Percentiles rank a stretch among this genome's conserved stretches.
These are phyloP conservation scores for Mionectes olivaceus DNA, from an alignment of 2,797 vertebrate species.

Conservation along the genomic window DNA sequence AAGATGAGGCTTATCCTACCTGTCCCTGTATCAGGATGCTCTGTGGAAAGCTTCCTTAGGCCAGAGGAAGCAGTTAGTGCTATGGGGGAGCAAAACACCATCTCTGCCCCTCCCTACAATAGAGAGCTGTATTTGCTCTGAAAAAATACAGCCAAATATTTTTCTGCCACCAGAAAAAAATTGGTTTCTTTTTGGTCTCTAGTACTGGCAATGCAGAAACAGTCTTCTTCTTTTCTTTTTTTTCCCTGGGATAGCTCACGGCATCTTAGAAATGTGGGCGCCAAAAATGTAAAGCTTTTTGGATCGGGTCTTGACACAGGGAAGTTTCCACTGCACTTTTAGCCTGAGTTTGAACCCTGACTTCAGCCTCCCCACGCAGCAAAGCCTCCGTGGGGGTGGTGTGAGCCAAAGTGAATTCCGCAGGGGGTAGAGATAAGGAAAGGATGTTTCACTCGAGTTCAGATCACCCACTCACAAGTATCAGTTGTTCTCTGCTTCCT, in stretches of 20 bases:
- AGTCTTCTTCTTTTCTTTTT: background rate
- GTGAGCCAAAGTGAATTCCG: background rate
- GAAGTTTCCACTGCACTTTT: background rate
- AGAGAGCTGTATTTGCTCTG: background rate
- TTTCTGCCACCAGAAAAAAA: background rate
- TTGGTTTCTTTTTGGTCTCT: background rate
- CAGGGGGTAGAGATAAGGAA: background rate
- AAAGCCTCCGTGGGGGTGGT: background rate
- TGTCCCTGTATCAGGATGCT: background rate
- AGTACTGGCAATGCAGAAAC: background rate
- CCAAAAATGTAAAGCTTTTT: background rate
- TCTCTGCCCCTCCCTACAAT: background rate
- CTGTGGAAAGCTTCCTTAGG: background rate
- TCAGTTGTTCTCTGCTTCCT: background rate
- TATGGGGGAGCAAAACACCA: background rate
- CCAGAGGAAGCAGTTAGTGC: background rate
- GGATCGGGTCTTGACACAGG: background rate
- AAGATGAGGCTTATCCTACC: background rate
- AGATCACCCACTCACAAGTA: background rate
- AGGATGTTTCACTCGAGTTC: background rate
- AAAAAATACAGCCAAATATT: background rate
- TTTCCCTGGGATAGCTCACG: background rate
- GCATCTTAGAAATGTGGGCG: background rate
- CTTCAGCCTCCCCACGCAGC: background rate
- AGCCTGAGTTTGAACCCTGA: conserved; percentile 28